Base-by-base conservation (phyloP, 1,140 invertebrate genomes). In the Luehdorfia chinensis region DNA sequence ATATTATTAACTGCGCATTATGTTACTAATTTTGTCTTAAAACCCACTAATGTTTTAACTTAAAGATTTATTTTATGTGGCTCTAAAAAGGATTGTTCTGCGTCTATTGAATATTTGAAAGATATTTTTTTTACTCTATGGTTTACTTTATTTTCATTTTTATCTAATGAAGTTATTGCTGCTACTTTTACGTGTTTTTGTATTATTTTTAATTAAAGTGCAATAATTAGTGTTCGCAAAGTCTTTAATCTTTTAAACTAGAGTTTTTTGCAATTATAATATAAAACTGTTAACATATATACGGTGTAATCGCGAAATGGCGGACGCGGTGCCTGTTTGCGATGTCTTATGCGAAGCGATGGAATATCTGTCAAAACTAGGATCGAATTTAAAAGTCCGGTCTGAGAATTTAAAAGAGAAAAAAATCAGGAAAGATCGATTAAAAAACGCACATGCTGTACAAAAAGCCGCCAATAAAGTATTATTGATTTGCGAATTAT, bases 291-390 rank as follows among this genome's bases (percentile, higher is more conserved):
- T 31, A 12, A 16, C 5, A 16, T 23, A 9, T 32, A 33, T 30
- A 32, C 32, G 31, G 7, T 8, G 18, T 28, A 50, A 45, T 44
- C 18, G 43, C 39, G 61, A 83, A 77, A 85, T 85, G 81, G 76
- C 76, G 66, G 77, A 74, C 41, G 64, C 75, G 37, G 64, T 70
- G 34, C 66, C 77, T 36, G 61, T 75, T 45, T 63, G 63, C 41
- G 77, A 78, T 64, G 70, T 81, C 8, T 55, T 85, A 43, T 66
- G 75, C 43, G 69, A 78, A 25, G 79, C 81, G 5, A 73, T 72
- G 61, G 79, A 83, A 57, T 86, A 86, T 74, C 69, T 86, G 44
- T 70, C 66, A 5, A 86, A 78, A 64, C 59, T 86, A n/a, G 83
- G 83, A 4, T 52, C 64, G 1, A 86, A 86, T 57, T 59, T 84